Base-by-base conservation (phyloP, 2,888 invertebrate species). In the Tribolium freemani region DNA sequence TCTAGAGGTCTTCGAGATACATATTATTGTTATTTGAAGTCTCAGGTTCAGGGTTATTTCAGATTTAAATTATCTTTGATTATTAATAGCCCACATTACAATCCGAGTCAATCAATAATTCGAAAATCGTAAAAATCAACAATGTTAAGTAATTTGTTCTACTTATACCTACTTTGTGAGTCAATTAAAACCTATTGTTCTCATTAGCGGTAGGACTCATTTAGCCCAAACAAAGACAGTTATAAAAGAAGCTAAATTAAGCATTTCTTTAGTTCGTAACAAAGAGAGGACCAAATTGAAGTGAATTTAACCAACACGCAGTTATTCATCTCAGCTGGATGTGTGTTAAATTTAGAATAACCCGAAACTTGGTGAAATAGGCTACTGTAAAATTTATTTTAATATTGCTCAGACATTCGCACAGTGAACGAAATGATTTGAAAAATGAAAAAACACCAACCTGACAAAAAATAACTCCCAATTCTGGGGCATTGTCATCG, bases 311-410 rank as follows among this genome's bases (percentile, higher is more conserved):
- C 5, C 51, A 64, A 63, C 20, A 20, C 44, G 44, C 53, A 26
- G 56, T 45, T 57, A 57, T 57, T 68, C 67, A 57, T 50, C 68
- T 67, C 57, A 50, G 20, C 16, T 38, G 50, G 57, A 11, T 26
- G 31, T 26, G 5, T 3, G 68, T 16, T 68, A 68, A 57, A 56
- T 57, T 68, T 68, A 68, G 68, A 68, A 48, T 45, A 68, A 68
- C 68, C 68, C 50, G 50, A 50, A 68, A 57, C 68, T 68, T 16
- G 48, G 57, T 57, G 48, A 68, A 68, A 26, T 50, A 57, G 38
- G 68, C 45, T 30, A 58, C 50, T 45, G 45, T 45, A 51, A 54
- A 56, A 56, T 30, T 66, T 46, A 56, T 56, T 66, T 56, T 54
- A 38, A 45, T 38, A 38, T 38, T 38, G 8, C 38, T 38, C 38